phyloP scores from a whole-genome alignment of 2,113 vertebrate species.

The Chionis minor region DNA sequence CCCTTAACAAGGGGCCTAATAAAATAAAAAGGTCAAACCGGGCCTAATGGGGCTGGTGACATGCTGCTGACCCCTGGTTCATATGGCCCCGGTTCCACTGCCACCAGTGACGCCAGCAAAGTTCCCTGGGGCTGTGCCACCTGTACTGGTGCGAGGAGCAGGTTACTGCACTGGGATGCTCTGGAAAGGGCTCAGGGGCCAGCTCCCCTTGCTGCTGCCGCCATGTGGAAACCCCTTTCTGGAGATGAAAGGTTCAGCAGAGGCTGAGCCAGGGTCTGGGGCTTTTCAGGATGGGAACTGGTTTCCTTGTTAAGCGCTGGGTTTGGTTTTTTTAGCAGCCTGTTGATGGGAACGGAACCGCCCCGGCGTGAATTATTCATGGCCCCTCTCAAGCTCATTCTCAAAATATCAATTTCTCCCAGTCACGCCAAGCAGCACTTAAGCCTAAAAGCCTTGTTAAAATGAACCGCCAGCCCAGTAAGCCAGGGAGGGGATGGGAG shows the following conservation, averaged over 20 bases:
- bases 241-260: background rate
- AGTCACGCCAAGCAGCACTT: slow-evolving; percentile 67
- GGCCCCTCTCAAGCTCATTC: slow-evolving; percentile 43
- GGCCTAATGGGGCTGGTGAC: background rate
- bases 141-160: fast-evolving
- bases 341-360: slow-evolving; percentile 62
- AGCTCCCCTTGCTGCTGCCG: background rate
- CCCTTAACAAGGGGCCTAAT: background rate
- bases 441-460: slow-evolving; percentile 70
- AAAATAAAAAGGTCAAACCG: background rate
- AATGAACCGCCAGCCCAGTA: background rate
- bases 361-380: slow-evolving; percentile 67
- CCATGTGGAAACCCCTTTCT: background rate
- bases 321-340: slow-evolving; percentile 40
- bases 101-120: background rate
- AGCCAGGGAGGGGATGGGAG: background rate
- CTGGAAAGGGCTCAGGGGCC: fast-evolving
- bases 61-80: fast-evolving
- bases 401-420: slow-evolving; percentile 71
- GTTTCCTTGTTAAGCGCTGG: slow-evolving; percentile 23
- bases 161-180: background rate
- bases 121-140: fast-evolving
- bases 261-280: background rate
- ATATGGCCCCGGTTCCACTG: fast-evolving
- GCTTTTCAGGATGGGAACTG: background rate